Evolutionary conservation across 2,113 vertebrate genomes (phyloP).

Genomic region (Guaruba guarouba): DNA sequence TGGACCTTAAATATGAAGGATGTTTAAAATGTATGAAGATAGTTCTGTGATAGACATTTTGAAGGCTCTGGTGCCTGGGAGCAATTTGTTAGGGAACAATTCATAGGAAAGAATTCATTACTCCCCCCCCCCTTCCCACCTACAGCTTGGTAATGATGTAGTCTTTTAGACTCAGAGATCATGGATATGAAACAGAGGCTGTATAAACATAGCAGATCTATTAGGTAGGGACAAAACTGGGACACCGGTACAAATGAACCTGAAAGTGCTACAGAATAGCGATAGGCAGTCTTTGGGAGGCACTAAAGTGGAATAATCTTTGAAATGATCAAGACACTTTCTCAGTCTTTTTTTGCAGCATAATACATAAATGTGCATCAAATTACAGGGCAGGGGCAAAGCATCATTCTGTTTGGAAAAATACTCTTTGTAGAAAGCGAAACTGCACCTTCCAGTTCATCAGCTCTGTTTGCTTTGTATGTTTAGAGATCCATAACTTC

Average conservation of each 20-base stretch:
- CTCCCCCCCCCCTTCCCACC: not conserved
- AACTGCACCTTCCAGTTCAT: not conserved
- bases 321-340: not conserved
- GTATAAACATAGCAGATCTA: not conserved
- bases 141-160: not conserved
- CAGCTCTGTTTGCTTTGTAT: not conserved
- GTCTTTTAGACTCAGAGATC: not conserved
- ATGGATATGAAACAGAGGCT: not conserved
- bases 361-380: not conserved
- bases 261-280: not conserved
- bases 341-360: not conserved
- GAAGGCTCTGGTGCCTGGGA: not conserved
- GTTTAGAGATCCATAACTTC: not conserved
- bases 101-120: slow-evolving; percentile 5
- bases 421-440: not conserved
- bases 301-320: not conserved
- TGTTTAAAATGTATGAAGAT: not conserved
- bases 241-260: not conserved
- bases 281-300: not conserved
- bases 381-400: not conserved
- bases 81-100: not conserved
- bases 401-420: not conserved
- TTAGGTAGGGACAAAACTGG: not conserved
- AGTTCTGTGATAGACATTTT: not conserved
- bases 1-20: not conserved